phyloP scores from a whole-genome alignment of 2,797 vertebrate genomes.

The Platalea minor region DNA sequence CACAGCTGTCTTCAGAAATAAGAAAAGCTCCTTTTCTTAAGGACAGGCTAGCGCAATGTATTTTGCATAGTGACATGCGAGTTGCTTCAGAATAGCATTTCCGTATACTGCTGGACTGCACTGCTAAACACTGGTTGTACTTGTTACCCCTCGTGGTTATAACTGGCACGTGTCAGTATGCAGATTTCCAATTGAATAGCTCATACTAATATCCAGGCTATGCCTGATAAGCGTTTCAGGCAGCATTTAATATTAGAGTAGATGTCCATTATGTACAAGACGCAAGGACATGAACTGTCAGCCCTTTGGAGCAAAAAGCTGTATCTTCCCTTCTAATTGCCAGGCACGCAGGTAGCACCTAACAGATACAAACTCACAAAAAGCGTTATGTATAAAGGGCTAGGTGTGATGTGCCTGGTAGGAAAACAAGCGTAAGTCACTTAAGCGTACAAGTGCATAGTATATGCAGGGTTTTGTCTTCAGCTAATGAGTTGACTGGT shows the following conservation, averaged over 20 bases:
- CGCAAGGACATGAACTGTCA: background rate
- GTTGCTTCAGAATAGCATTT: background rate
- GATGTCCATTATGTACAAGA: fast-evolving
- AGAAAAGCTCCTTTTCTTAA: background rate
- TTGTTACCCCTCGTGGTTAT: background rate
- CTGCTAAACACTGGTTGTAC: background rate
- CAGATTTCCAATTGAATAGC: background rate
- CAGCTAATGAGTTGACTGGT: background rate
- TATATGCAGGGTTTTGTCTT: background rate
- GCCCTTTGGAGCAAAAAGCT: background rate
- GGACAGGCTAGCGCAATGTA: fast-evolving
- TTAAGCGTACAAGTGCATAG: no score
- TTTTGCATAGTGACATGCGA: background rate
- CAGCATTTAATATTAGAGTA: background rate
- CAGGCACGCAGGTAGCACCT: fast-evolving
- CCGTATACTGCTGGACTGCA: background rate
- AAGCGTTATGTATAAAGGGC: background rate
- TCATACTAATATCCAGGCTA: background rate
- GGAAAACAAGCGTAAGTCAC: background rate
- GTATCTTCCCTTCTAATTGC: background rate
- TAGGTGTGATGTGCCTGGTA: background rate
- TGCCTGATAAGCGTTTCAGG: background rate
- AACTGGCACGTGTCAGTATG: background rate
- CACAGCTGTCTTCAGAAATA: background rate
- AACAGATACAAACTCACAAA: background rate